phyloP scores from a whole-genome alignment of 1,140 invertebrate genomes.

The Lucilia cuprina region DNA sequence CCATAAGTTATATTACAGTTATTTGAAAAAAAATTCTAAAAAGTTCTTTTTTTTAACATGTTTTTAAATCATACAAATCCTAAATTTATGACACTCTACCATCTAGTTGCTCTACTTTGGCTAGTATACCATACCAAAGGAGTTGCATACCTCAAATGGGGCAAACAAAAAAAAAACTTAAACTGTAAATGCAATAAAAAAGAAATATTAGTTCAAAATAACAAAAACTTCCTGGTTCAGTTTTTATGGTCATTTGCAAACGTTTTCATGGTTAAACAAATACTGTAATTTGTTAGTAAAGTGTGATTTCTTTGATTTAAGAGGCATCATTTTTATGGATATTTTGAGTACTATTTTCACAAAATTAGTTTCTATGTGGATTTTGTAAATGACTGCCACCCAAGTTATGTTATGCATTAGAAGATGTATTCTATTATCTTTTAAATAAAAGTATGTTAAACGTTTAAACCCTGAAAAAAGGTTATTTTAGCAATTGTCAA shows the following conservation, averaged over 20 bases:
- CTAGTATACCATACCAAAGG: not conserved
- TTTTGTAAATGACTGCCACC: not conserved
- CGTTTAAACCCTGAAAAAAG: no score
- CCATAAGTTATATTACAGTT: not conserved
- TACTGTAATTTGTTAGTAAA: not conserved
- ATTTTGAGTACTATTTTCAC: not conserved
- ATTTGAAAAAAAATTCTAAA: not conserved
- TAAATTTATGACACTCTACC: slow-evolving; percentile 6
- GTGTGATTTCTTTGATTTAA: not conserved
- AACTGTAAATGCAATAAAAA: not conserved
- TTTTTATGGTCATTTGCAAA: not conserved
- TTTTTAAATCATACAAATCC: not conserved
- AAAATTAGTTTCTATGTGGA: not conserved
- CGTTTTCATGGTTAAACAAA: not conserved
- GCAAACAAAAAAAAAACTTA: not conserved
- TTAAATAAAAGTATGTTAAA: not conserved
- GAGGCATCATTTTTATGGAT: not conserved
- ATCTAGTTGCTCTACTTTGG: not conserved
- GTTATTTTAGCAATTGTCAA: no score
- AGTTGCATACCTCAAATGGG: not conserved
- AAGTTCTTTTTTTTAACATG: not conserved
- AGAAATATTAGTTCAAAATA: slow-evolving; percentile 2
- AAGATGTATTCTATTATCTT: not conserved
- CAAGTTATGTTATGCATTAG: not conserved
- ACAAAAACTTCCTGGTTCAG: not conserved